Evolutionary conservation across 2,888 invertebrate species (phyloP).

Genomic region (Philopedon plagiatum): DNA sequence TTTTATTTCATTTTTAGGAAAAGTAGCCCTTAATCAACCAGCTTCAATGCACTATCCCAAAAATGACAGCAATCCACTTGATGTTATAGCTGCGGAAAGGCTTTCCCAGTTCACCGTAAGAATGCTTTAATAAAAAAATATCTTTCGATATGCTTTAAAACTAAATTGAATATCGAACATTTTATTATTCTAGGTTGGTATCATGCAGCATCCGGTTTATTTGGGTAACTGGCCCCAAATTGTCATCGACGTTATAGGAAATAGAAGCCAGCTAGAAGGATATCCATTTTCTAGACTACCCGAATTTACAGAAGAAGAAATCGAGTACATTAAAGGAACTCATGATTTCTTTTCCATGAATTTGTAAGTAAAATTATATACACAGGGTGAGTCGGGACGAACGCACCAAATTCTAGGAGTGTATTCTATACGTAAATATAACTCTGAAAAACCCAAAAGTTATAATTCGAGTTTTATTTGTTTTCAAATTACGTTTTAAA

Average conservation of each 20-base stretch:
- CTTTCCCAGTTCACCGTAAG: conserved; percentile 42
- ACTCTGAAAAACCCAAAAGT: too few relatives aligned
- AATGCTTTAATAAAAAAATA: not conserved
- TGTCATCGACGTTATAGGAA: conserved; percentile 74
- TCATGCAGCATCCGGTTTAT: conserved; percentile 79
- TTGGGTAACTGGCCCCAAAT: conserved; percentile 77
- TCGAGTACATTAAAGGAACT: conserved; percentile 73
- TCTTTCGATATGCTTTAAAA: too few relatives aligned
- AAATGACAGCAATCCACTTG: conserved; percentile 18
- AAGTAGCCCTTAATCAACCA: conserved; percentile 39
- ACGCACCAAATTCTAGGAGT: too few relatives aligned
- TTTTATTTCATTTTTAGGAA: conserved; percentile 28
- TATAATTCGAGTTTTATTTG: too few relatives aligned
- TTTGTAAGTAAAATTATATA: conserved; percentile 48
- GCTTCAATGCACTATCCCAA: conserved; percentile 32
- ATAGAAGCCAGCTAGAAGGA: conserved; percentile 68
- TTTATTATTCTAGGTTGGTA: conserved; percentile 48
- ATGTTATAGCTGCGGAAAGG: conserved; percentile 34
- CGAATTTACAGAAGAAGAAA: conserved; percentile 73
- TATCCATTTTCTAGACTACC: conserved; percentile 77
- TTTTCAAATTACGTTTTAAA: too few relatives aligned
- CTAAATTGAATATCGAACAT: too few relatives aligned
- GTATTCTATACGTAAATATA: too few relatives aligned
- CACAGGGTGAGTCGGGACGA: too few relatives aligned
- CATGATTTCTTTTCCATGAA: conserved; percentile 83